Evolutionary conservation across 2,888 invertebrate species (phyloP), one percentile per base, ranked within the genome.

Genomic region (Elmis aenea): DNA sequence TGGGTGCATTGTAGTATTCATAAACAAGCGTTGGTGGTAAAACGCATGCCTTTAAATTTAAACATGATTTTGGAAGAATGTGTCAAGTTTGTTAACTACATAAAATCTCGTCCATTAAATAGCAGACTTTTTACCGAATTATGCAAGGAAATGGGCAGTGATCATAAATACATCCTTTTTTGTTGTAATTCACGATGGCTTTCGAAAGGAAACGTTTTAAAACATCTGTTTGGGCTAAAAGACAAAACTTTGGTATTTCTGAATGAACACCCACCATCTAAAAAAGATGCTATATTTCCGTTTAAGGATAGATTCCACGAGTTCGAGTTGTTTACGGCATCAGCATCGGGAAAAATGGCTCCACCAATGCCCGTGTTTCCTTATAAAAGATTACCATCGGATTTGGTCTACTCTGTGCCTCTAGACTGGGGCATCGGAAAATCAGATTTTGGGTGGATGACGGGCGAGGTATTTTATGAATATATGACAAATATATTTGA

Each of bases 221-320:
- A 26, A 26, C 13, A 13, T 26, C 27, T 13, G 27, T 13, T 18
- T 18, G 18, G 8, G 18, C 18, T 18, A 18, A 18, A 18, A 18
- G 18, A 18, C 18, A 5, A 26, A 26, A 9, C 27, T 13, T 26
- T 26, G 27, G 11, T 26, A 26, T 26, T 26, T 26, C 27, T 26
- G 13, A 26, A 26, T 26, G 27, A 13, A 26, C 11, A 26, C 27
- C 27, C 6, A 13, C 13, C 27, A 26, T 13, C 27, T 26, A 26
- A 10, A 26, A 26, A 26, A 13, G 27, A 26, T 13, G 27, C 13
- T 26, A 13, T 10, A 11, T 26, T 26, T 26, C 13, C 27, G 12
- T 26, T 26, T 13, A 26, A 26, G 27, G 27, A 26, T 26, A 26
- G 27, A 26, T 26, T 26, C 27, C 27, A 26, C 27, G 11, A 26